Base-by-base conservation (phyloP, 2,113 vertebrate species). In the Mormyrus iriodes region DNA sequence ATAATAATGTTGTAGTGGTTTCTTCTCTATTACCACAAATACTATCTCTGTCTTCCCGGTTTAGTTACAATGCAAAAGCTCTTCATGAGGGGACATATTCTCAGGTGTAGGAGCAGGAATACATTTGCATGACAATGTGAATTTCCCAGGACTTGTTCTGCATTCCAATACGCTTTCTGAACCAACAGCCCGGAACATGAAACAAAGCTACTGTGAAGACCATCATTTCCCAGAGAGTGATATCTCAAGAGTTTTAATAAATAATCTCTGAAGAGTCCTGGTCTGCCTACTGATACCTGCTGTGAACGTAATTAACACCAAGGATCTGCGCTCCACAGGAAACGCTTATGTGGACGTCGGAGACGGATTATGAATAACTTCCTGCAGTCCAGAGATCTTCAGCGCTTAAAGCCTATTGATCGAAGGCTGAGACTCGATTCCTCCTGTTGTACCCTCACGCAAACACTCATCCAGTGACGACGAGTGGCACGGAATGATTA, bases 241-340 rank as follows among this genome's bases (percentile, higher is more conserved):
- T n/a, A n/a, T n/a, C n/a, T 31, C 31, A n/a, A 53, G 46, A 53
- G 85, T 21, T 86, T 39, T 19, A 86, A 53, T 53, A 86, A 53
- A 86, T 39, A 53, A 19, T 52, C 85, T 53, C 48, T 1, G 17
- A 79, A 39, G 51, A 8, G 27, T 53, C 8, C 15, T 53, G 46
- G n/a, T 31, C 51, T 21, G 13, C 8, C 21, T 8, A 31, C n/a
- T 31, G n/a, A 51, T 86, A 86, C 85, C 85, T 39, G 31, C 85
- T 17, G 49, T 42, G 85, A 86, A 53, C n/a, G 52, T 86, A 15
- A 86, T 86, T 86, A 86, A 86, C 85, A 86, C 85, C 85, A 35
- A 53, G 27, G 51, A 86, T 21, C 48, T 55, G 48, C 5, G 3
- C 51, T 35, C 51, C 48, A 3, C 85, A 55, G 85, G 85, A 86